Conservation (phyloP, 1,140 invertebrate genomes). For the Heliconius congener region DNA sequence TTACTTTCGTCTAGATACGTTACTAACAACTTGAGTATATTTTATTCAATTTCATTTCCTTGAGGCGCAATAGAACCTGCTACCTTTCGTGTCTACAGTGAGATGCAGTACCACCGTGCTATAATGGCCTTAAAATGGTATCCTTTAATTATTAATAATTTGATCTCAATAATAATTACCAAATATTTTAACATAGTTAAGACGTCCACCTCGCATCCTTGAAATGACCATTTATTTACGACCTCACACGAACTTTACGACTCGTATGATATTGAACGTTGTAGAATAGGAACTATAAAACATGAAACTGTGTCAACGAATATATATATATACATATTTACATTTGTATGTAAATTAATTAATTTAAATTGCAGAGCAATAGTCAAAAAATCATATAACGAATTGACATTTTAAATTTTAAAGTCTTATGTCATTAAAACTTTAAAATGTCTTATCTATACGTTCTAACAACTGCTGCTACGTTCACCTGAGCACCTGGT, state of each 20-base stretch:
- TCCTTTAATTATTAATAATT: not conserved
- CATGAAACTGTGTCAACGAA: slow-evolving; percentile 13
- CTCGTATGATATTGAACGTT: slow-evolving; percentile 37
- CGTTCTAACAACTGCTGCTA: too few relatives aligned
- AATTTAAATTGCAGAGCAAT: not conserved
- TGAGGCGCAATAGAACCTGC: too few relatives aligned
- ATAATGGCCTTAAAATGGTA: too few relatives aligned
- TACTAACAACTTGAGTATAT: too few relatives aligned
- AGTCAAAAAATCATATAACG: not conserved
- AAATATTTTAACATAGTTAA: not conserved
- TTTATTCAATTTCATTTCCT: too few relatives aligned
- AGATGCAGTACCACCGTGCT: too few relatives aligned
- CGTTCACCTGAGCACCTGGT: too few relatives aligned
- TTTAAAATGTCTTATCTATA: too few relatives aligned
- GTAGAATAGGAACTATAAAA: slow-evolving; percentile 33
- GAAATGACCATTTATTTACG: slow-evolving; percentile 33
- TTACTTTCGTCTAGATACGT: too few relatives aligned
- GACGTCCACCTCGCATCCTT: slow-evolving; percentile 22
- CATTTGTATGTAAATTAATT: slow-evolving; percentile 1
- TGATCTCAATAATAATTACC: not conserved
- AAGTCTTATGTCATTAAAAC: not conserved
- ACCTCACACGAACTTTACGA: slow-evolving; percentile 31
- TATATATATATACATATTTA: not conserved
- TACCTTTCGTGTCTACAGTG: too few relatives aligned
- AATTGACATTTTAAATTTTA: not conserved